Conservation (phyloP, 2,113 vertebrate species). For the Notothenia coriiceps region DNA sequence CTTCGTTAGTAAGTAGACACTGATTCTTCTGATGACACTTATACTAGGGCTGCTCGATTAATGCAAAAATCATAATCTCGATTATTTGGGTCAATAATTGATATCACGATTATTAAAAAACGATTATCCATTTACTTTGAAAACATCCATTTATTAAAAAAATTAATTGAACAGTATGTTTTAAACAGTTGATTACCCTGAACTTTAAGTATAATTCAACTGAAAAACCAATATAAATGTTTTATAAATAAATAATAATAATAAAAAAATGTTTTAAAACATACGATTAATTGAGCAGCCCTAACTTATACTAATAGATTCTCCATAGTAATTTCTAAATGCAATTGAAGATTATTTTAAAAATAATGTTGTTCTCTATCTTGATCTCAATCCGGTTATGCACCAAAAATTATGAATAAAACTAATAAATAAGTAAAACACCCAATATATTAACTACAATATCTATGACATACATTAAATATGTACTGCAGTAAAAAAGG, state of each 20-base stretch:
- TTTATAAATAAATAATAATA: too few relatives aligned
- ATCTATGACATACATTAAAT: neutral
- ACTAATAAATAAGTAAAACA: neutral
- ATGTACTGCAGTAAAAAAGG: neutral
- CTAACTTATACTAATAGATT: neutral
- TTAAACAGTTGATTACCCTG: too few relatives aligned
- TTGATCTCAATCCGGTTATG: neutral
- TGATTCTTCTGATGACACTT: neutral
- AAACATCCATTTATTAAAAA: too few relatives aligned
- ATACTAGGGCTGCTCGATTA: neutral
- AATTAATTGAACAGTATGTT: too few relatives aligned
- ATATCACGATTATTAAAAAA: too few relatives aligned
- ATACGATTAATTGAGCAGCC: too few relatives aligned
- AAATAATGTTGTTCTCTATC: neutral
- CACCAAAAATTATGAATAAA: neutral
- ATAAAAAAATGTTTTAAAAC: too few relatives aligned
- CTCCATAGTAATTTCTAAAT: neutral
- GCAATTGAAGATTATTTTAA: neutral
- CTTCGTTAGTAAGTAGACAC: conserved; percentile 91
- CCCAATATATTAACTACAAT: neutral
- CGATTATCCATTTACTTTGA: too few relatives aligned
- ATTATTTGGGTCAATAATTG: too few relatives aligned
- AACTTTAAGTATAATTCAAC: too few relatives aligned
- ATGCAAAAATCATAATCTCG: too few relatives aligned
- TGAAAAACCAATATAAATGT: too few relatives aligned